phyloP scores from a whole-genome alignment of 2,888 invertebrate species.

The Platycheirus albimanus region DNA sequence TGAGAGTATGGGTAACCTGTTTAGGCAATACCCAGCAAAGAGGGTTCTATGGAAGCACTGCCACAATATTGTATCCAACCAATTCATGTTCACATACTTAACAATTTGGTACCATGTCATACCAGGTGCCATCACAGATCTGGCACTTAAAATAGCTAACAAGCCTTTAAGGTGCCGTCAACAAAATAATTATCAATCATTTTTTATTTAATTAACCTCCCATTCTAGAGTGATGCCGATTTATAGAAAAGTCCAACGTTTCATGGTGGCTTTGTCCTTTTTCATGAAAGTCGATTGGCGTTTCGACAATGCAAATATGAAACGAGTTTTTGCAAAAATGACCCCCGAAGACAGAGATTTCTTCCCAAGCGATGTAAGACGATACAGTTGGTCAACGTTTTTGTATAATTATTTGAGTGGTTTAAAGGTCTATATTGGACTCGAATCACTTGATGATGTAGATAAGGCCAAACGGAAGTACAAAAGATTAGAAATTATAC shows the following conservation, averaged over 20 bases:
- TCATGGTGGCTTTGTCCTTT: slow-evolving; percentile 65
- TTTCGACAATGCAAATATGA: slow-evolving; percentile 75
- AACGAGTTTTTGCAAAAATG: slow-evolving; percentile 73
- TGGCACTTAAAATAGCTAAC: slow-evolving; percentile 44
- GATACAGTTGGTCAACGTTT: slow-evolving; percentile 59
- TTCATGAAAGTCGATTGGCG: slow-evolving; percentile 73
- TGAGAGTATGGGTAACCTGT: slow-evolving; percentile 2
- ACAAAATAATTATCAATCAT: neutral
- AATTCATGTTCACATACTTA: slow-evolving; percentile 68
- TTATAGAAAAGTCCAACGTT: slow-evolving; percentile 74
- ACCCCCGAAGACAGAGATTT: slow-evolving; percentile 70
- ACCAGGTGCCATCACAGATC: slow-evolving; percentile 73
- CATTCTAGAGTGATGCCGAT: slow-evolving; percentile 73
- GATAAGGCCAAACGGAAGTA: slow-evolving; percentile 26
- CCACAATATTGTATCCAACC: slow-evolving; percentile 54
- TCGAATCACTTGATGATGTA: slow-evolving; percentile 51
- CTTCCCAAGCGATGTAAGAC: slow-evolving; percentile 75
- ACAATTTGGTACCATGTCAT: slow-evolving; percentile 75
- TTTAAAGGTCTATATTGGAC: slow-evolving; percentile 64
- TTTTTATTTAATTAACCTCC: slow-evolving; percentile 8
- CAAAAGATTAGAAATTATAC: slow-evolving; percentile 11
- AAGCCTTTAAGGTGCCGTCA: slow-evolving; percentile 43
- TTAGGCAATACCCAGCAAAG: slow-evolving; percentile 56
- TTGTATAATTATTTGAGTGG: slow-evolving; percentile 69
- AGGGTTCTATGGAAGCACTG: slow-evolving; percentile 72